Base-by-base conservation (phyloP, 2,797 vertebrate genomes). In the Merluccius polli region DNA sequence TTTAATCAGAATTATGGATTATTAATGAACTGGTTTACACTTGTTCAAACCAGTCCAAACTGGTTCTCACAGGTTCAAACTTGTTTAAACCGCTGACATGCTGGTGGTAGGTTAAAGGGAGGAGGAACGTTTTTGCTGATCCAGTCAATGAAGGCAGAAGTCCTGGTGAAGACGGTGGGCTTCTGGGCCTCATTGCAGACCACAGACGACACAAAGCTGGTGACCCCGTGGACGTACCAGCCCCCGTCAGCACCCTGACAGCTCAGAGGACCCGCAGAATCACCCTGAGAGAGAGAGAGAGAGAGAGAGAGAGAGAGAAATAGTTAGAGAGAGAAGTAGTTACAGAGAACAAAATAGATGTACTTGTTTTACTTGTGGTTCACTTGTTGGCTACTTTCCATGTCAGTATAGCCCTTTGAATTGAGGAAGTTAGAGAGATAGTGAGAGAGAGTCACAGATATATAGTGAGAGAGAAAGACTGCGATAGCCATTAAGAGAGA, bases 191-290 rank as follows among this genome's bases (percentile, higher is more conserved):
- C 88, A 0, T 92, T 93, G 79, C 93, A 93, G 75, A 31, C 27
- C 0, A 21, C 30, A 0, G 87, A 83, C 4, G 91, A 92, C 18
- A 93, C 92, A 16, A 92, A 93, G 77, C 91, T 92, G 85, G 91
- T 92, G 2, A 92, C 90, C 0, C 91, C 92, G 36, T 92, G 91
- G n/a, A 92, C 68, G 2, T 87, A 89, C 91, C 91, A 93, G 69
- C 77, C 86, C 0, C 90, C 88, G n/a, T 92, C 90, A 48, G 70
- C 33, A 32, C 87, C 90, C 83, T 82, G 52, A 63, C 91, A 93
- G 87, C 87, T 93, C 30, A 94, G 86, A 80, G 90, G 91, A 18
- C 89, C 90, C 0, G 91, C 91, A 0, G 90, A 92, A 81, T 93
- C 92, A 44, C 92, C 91, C 92, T 92, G 67, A 36, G 70, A 73